These are phyloP conservation scores for Xenus cinereus DNA, from an alignment of 2,113 vertebrate genomes.

Conservation along the genomic window DNA sequence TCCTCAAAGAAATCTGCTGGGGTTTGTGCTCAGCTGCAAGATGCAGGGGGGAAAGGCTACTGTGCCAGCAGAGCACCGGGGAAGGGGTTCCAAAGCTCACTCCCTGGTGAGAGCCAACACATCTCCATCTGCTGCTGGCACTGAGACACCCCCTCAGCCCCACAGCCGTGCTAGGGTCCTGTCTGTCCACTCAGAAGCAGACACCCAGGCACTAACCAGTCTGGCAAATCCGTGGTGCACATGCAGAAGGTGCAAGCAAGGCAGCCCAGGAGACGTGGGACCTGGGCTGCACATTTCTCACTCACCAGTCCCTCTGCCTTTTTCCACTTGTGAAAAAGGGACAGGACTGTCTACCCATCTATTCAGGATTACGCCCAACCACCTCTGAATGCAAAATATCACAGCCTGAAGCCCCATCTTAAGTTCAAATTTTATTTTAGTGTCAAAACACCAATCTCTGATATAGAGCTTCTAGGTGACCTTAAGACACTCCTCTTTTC, in stretches of 20 bases:
- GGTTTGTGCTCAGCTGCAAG: neutral
- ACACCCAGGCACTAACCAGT: no score
- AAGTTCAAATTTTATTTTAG: neutral
- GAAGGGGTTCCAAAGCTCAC: neutral
- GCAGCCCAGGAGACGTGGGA: neutral
- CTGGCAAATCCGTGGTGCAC: rapidly evolving
- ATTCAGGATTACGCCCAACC: rapidly evolving
- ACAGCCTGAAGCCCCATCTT: neutral
- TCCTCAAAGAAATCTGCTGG: neutral
- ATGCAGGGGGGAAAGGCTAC: neutral
- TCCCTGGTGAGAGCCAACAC: neutral
- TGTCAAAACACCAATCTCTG: neutral
- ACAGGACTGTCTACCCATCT: no score
- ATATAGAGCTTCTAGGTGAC: rapidly evolving
- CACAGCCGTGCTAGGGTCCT: neutral
- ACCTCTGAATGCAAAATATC: rapidly evolving
- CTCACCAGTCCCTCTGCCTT: neutral
- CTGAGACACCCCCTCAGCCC: neutral
- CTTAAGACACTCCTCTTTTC: neutral
- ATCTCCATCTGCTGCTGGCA: neutral
- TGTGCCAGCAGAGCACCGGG: neutral
- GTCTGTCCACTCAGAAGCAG: neutral
- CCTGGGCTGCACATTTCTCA: rapidly evolving
- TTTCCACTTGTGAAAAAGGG: neutral
- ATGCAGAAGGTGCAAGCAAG: neutral